Evolutionary conservation across 1,140 invertebrate species (phyloP), one percentile per base, ranked within the genome.

Genomic region (Oryzaephilus surinamensis): DNA sequence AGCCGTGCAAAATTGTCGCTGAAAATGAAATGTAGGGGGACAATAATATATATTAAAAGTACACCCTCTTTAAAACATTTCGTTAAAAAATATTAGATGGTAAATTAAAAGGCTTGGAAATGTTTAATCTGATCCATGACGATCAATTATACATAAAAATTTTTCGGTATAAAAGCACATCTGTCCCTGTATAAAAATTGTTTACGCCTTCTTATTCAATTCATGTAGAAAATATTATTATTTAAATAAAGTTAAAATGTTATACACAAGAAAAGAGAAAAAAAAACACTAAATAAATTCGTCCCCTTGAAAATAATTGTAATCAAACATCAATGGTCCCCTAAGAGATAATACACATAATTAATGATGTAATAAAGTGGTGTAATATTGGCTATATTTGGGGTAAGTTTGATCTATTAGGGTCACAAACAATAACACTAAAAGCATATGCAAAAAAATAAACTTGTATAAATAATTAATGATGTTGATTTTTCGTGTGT

Each of bases 351-450:
- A 51, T 51, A 48, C 45, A 42, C 38, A 39, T 54, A 54, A 54
- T 54, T 54, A 54, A 54, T 54, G 52, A 52, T 47, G 50, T 52
- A 54, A 54, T 54, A 54, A 51, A 54, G 52, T 52, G 50, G 52
- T 52, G 45, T 43, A 51, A 54, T 51, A 54, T 52, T 46, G 52
- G 46, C 52, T 42, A 47, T 51, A 47, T 54, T n/a, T 51, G 43
- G 45, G 52, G 36, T 11, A 42, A 45, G 49, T 49, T 51, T 51
- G 51, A 51, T 51, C 51, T 51, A 54, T 54, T 54, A 26, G 21
- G 36, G 36, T 38, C 27, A 29, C 36, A 4, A 13, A 16, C 8
- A 36, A 27, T 27, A 36, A 36, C 14, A 26, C n/a, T n/a, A 26
- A 24, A 36, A 36, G 33, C 33, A 36, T 36, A 36, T 36, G 33